These are phyloP conservation scores for Megaceryle maxima DNA, from an alignment of 2,113 vertebrate species.

Conservation along the genomic window DNA sequence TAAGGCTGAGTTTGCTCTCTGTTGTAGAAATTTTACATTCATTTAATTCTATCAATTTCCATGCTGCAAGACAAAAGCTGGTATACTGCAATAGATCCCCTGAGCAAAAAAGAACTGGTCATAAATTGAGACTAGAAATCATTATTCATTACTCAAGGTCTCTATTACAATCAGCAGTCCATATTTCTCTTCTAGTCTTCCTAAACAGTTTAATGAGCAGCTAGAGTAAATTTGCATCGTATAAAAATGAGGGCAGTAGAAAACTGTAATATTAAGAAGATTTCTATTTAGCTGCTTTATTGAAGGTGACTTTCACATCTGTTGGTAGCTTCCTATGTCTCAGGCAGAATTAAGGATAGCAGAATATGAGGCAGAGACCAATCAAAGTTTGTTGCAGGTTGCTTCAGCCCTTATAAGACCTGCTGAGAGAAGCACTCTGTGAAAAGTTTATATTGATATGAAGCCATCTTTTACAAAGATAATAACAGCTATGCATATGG, in stretches of 20 bases:
- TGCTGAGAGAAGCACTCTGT: background rate
- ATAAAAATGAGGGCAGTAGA: background rate
- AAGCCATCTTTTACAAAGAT: background rate
- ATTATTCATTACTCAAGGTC: background rate
- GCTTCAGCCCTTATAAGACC: background rate
- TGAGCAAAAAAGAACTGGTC: background rate
- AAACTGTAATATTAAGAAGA: background rate
- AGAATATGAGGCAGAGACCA: background rate
- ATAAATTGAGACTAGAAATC: background rate
- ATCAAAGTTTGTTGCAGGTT: background rate
- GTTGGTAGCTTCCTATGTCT: background rate
- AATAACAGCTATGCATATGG: background rate
- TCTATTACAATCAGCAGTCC: background rate
- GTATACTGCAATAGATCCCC: background rate
- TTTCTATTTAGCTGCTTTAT: background rate
- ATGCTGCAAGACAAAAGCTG: background rate
- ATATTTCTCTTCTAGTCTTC: background rate
- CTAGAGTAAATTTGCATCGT: background rate
- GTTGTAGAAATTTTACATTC: background rate
- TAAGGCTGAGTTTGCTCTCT: background rate
- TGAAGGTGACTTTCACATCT: constrained; percentile 15
- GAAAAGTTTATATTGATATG: background rate
- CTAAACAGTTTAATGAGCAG: background rate
- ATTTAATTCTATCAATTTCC: background rate
- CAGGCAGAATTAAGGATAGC: background rate